These are phyloP conservation scores for Calosoma granatense DNA, from an alignment of 1,140 invertebrate genomes.

Conservation along the genomic window DNA sequence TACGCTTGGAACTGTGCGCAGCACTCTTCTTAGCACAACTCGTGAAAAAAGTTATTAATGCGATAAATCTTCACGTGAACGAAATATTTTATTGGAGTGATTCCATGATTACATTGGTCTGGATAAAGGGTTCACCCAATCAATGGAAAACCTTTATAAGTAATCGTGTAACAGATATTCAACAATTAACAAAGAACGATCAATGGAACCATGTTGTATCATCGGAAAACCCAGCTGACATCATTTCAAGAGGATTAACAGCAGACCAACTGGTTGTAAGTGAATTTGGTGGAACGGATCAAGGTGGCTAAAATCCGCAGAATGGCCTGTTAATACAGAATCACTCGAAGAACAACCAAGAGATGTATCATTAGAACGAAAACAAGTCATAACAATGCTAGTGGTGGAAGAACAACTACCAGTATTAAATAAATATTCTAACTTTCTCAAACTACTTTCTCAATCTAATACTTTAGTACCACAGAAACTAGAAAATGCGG, in stretches of 20 bases:
- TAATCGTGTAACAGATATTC: slow-evolving; percentile 27
- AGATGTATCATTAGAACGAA: slow-evolving; percentile 8
- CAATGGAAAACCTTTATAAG: slow-evolving; percentile 23
- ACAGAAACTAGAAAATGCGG: slow-evolving; percentile 14
- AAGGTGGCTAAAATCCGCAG: slow-evolving; percentile 2
- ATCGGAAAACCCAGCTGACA: slow-evolving; percentile 31
- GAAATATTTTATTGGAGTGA: slow-evolving; percentile 10
- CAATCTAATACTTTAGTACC: slow-evolving; percentile 15
- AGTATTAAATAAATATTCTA: slow-evolving; percentile 14
- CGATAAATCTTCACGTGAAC: not conserved
- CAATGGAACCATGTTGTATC: slow-evolving; percentile 27
- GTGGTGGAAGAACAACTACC: slow-evolving; percentile 10
- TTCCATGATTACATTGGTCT: slow-evolving; percentile 19
- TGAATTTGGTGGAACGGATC: slow-evolving; percentile 31
- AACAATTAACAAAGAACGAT: slow-evolving; percentile 23
- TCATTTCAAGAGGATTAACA: slow-evolving; percentile 28
- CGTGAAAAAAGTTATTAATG: not conserved
- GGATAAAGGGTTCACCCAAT: slow-evolving; percentile 19
- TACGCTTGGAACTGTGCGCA: slow-evolving; percentile 21
- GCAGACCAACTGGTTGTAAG: slow-evolving; percentile 16
- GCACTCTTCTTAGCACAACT: not conserved
- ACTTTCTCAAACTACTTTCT: slow-evolving; percentile 13
- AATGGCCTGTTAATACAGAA: slow-evolving; percentile 11
- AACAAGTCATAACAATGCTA: too few species aligned
- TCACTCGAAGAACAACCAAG: too few species aligned